Conservation (phyloP, 2,888 invertebrate genomes). For the Plutella xylostella region DNA sequence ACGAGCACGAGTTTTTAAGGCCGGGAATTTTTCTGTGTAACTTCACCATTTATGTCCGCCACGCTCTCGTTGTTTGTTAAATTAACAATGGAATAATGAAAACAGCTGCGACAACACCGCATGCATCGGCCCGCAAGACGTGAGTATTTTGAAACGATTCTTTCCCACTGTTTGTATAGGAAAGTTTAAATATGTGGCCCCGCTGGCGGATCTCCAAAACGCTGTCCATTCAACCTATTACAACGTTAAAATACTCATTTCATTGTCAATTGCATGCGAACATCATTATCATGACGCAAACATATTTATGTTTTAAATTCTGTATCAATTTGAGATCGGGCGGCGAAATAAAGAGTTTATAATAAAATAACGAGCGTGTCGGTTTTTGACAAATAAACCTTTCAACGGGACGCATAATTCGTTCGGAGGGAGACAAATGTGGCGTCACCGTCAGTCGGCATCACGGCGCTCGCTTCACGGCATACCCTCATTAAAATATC, state of each 20-base stretch:
- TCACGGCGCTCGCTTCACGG: too few species aligned
- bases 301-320: too few species aligned
- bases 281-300: too few species aligned
- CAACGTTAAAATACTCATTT: too few species aligned
- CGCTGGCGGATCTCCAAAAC: too few species aligned
- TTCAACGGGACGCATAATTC: slow-evolving; percentile 50
- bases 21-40: neutral
- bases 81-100: neutral
- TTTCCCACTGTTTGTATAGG: neutral
- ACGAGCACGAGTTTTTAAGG: neutral
- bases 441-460: slow-evolving; percentile 34
- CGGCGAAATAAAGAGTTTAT: too few species aligned
- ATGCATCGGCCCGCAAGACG: neutral
- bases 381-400: slow-evolving; percentile 51
- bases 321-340: too few species aligned
- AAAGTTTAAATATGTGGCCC: neutral
- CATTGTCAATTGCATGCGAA: too few species aligned
- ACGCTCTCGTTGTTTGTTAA: neutral
- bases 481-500: slow-evolving; percentile 57
- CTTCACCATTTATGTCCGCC: neutral
- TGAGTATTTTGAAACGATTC: neutral
- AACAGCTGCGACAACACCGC: neutral
- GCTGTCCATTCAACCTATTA: neutral
- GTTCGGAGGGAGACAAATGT: slow-evolving; percentile 53
- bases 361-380: slow-evolving; percentile 4